Percentiles rank a stretch among this genome's conserved stretches.
phyloP scores from a whole-genome alignment of 2,888 invertebrate genomes.

The Emmelina monodactyla region DNA sequence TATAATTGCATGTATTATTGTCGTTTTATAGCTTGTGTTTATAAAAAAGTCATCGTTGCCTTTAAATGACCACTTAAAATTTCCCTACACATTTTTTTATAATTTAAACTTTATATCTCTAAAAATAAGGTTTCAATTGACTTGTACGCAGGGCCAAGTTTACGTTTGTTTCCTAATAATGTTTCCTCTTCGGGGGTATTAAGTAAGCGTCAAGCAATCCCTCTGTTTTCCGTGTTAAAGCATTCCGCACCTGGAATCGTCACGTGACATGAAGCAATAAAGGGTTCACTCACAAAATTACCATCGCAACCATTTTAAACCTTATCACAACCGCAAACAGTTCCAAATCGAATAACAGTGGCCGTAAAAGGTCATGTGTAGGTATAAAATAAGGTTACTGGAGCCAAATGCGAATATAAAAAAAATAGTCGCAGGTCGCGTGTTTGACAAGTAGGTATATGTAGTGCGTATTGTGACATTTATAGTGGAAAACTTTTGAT shows the following conservation, averaged over 20 bases:
- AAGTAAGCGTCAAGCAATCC: conserved; percentile 43
- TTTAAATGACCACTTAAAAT: conserved; percentile 12
- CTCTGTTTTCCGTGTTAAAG: conserved; percentile 47
- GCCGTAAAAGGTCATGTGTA: conserved; percentile 17
- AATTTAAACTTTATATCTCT: conserved; percentile 11
- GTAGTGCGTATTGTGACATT: too few species aligned
- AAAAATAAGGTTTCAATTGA: conserved; percentile 11
- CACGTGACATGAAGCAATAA: conserved; percentile 56
- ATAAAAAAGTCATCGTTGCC: conserved; percentile 20
- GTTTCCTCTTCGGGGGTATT: conserved; percentile 31
- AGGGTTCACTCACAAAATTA: conserved; percentile 26
- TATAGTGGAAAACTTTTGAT: too few species aligned
- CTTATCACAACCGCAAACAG: background rate
- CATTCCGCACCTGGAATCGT: conserved; percentile 56
- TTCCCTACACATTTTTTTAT: background rate
- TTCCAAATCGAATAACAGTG: background rate
- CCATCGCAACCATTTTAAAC: conserved; percentile 4
- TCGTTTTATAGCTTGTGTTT: conserved; percentile 25
- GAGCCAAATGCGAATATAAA: conserved; percentile 43
- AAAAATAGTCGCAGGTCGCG: too few species aligned
- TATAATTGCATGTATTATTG: conserved; percentile 35
- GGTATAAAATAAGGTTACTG: conserved; percentile 43
- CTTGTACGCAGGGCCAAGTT: background rate
- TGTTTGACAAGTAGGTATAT: too few species aligned
- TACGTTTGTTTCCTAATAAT: conserved; percentile 15